These are phyloP conservation scores for Triops cancriformis DNA, from an alignment of 1,140 invertebrate genomes.

Conservation along the genomic window DNA sequence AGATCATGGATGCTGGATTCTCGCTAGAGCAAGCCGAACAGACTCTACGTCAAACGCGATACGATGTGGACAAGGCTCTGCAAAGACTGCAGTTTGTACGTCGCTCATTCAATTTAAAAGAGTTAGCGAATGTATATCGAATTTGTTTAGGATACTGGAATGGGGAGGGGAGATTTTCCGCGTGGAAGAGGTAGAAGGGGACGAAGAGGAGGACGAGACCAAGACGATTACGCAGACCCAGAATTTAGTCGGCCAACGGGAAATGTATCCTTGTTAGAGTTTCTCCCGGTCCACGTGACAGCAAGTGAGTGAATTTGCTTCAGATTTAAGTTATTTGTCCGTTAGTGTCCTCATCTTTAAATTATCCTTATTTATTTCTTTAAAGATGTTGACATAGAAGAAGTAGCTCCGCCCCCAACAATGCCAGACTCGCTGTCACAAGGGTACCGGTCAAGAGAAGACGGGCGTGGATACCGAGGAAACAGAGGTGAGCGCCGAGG, in stretches of 20 bases:
- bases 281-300: background rate
- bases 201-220: background rate
- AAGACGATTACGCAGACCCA: slow-evolving; percentile 16
- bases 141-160: background rate
- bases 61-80: slow-evolving; percentile 63
- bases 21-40: slow-evolving; percentile 57
- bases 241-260: background rate
- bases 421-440: background rate
- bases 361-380: background rate
- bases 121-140: background rate
- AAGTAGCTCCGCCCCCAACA: background rate
- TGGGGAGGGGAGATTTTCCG: background rate
- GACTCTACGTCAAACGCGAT: slow-evolving; percentile 58
- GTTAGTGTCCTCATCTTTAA: background rate
- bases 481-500: background rate
- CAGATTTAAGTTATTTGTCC: too few relatives aligned
- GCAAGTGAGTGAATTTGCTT: background rate
- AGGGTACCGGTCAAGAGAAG: background rate
- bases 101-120: background rate
- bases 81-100: slow-evolving; percentile 48
- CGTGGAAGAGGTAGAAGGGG: slow-evolving; percentile 16
- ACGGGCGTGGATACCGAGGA: background rate
- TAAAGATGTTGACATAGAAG: background rate
- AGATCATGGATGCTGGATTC: background rate
- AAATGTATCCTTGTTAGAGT: background rate